These are phyloP conservation scores for Andrena bucephala DNA, from an alignment of 2,888 invertebrate species.

Conservation along the genomic window DNA sequence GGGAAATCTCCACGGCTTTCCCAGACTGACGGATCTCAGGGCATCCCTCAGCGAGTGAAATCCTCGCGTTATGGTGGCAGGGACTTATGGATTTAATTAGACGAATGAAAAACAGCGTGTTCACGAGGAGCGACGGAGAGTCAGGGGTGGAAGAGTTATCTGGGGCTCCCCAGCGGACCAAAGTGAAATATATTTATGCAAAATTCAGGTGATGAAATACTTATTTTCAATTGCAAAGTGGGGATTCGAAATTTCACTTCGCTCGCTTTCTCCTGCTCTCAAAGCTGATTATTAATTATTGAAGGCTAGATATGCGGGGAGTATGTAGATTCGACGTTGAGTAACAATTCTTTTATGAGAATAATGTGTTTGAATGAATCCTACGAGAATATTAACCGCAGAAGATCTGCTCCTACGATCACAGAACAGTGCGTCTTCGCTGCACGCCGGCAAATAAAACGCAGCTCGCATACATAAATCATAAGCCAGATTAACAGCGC, in stretches of 20 bases:
- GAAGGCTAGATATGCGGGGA: too few species aligned
- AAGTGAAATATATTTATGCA: background rate
- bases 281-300: background rate
- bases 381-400: too few species aligned
- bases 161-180: background rate
- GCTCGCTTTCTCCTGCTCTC: background rate
- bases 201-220: background rate
- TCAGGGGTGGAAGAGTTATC: background rate
- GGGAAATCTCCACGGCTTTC: slow-evolving; percentile 35
- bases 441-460: background rate
- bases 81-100: background rate
- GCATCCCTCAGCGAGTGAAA: slow-evolving; percentile 10
- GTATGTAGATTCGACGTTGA: too few species aligned
- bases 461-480: background rate
- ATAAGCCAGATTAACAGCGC: slow-evolving; percentile 19
- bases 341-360: too few species aligned
- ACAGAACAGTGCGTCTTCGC: background rate
- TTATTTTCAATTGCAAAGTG: background rate
- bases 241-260: background rate
- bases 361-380: too few species aligned
- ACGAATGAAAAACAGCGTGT: background rate
- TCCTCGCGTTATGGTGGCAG: slow-evolving; percentile 1
- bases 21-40: background rate
- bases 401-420: too few species aligned
- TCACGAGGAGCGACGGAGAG: background rate